These are phyloP conservation scores for Porphyrio hochstetteri DNA, from an alignment of 2,113 vertebrate species.

Conservation along the genomic window DNA sequence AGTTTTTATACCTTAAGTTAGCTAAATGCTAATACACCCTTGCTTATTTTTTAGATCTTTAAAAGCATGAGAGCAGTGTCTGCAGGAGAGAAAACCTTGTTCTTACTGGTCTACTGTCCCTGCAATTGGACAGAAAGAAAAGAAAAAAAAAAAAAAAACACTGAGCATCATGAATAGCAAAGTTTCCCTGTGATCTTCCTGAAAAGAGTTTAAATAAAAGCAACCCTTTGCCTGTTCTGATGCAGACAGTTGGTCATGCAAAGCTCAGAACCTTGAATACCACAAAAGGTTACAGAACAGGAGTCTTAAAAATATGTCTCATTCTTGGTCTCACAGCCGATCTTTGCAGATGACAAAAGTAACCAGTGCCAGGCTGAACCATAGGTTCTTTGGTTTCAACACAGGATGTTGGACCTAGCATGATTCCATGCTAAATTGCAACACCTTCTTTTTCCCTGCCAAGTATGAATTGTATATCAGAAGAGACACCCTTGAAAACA, in stretches of 20 bases:
- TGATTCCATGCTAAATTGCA: not conserved
- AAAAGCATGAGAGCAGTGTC: not conserved
- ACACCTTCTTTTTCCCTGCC: not conserved
- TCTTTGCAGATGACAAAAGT: not conserved
- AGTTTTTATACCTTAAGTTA: not conserved
- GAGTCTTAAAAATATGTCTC: not conserved
- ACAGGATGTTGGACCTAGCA: not conserved
- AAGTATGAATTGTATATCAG: fast-evolving
- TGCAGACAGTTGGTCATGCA: not conserved
- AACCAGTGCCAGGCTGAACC: not conserved
- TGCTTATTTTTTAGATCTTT: not conserved
- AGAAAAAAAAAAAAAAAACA: not conserved
- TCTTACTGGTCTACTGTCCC: not conserved
- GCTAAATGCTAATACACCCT: not conserved
- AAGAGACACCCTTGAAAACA: not conserved
- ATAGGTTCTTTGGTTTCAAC: not conserved
- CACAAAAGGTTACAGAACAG: not conserved
- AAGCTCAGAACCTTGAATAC: not conserved
- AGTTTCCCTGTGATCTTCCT: not conserved
- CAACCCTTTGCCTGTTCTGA: not conserved
- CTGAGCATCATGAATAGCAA: not conserved
- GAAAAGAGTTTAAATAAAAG: not conserved
- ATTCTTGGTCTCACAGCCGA: not conserved
- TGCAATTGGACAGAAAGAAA: not conserved
- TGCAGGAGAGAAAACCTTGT: not conserved